Evolutionary conservation across 2,888 invertebrate genomes (phyloP).

Genomic region (Liposcelis brunnea): DNA sequence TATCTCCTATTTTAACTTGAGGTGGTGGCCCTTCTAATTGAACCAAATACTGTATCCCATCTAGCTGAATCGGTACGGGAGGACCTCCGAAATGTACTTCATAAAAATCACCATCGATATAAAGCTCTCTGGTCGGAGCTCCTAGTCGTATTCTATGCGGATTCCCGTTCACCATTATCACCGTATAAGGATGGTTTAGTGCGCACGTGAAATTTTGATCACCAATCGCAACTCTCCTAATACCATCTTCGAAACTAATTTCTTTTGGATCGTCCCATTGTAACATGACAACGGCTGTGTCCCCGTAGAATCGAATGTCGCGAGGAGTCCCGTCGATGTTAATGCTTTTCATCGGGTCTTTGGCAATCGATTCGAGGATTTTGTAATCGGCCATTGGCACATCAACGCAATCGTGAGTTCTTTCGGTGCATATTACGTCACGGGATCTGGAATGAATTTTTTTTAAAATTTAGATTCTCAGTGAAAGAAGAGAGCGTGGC

Average conservation of each 20-base stretch:
- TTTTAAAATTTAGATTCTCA: too few relatives aligned
- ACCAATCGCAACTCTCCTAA: conserved; percentile 54
- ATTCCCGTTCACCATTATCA: conserved; percentile 53
- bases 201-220: conserved; percentile 46
- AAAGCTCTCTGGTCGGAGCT: conserved; percentile 79
- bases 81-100: conserved; percentile 88
- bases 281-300: conserved; percentile 68
- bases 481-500: too few relatives aligned
- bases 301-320: conserved; percentile 73
- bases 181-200: conserved; percentile 52
- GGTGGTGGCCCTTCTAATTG: conserved; percentile 83
- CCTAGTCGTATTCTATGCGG: conserved; percentile 68
- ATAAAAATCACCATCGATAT: conserved; percentile 73
- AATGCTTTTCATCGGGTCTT: conserved; percentile 60
- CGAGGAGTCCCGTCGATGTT: conserved; percentile 64
- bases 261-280: conserved; percentile 74
- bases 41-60: conserved; percentile 62
- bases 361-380: conserved; percentile 35
- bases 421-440: too few relatives aligned
- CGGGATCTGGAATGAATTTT: too few relatives aligned
- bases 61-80: conserved; percentile 61
- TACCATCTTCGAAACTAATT: conserved; percentile 68
- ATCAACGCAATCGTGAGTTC: conserved; percentile 18
- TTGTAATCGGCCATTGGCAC: conserved; percentile 28
- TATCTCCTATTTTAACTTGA: conserved; percentile 68